Base-by-base conservation (phyloP, 2,888 invertebrate species). In the Andricus quercusramuli region DNA sequence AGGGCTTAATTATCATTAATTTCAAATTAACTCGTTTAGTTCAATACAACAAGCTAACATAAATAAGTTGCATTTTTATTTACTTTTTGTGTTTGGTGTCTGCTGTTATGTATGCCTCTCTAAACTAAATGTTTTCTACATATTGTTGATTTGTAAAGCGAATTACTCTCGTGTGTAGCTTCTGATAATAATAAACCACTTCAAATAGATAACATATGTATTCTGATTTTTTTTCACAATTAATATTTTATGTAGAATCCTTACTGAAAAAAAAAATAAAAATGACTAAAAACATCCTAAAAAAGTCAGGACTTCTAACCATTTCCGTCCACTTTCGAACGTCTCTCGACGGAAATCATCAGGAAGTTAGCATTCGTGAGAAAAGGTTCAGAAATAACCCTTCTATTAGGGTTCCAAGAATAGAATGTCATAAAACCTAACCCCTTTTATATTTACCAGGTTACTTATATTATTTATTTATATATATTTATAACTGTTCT, bases 101-200 rank as follows among this genome's bases (percentile, higher is more conserved):
- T 83, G 85, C 85, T 84, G 82, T 86, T 86, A 83, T 67, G 80
- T 87, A 83, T 86, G 85, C 86, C 87, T 85, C n/a, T 84, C 56
- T 74, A 74, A 74, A 74, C 74, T 74, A 74, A 74, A 74, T 74
- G 74, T 74, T 74, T 84, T 84, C 78, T 86, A 85, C 83, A 80
- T 86, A 84, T 86, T 84, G 84, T 85, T 86, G 87, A 85, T 84
- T 83, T 85, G 84, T 84, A 86, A 86, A 87, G 86, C 82, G 80
- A 83, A 84, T 83, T 81, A 81, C 78, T 78, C 80, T 82, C 84
- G 81, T 56, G 83, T 87, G 86, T 89, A 88, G 83, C 79, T 83
- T 83, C 84, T 85, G 80, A 78, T 86, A 84, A 87, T 80, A 86
- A 87, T 86, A 87, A 89, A 89, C 83, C 47, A 85, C 79, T 86